Base-by-base conservation (phyloP, 2,888 invertebrate genomes). In the Sericinus montela region DNA sequence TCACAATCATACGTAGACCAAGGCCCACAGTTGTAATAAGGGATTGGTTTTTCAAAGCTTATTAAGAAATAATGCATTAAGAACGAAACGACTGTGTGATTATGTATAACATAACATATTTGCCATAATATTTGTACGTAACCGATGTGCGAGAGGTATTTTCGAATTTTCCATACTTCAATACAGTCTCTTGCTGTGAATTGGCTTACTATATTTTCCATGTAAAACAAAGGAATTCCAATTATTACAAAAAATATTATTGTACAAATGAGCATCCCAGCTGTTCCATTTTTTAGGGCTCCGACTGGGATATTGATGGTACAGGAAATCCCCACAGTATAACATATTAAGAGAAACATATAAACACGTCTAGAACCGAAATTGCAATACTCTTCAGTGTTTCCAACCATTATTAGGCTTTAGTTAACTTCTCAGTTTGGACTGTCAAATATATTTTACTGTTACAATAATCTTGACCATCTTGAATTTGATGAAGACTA, bases 121-220 rank as follows among this genome's bases (percentile, higher is more conserved):
- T 86, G 86, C 72, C 76, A 80, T 1, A 68, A 8, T 9, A 80
- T 41, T 15, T 74, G 62, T 1, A 80, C 6, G 47, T 81, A 83
- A 3, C 85, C 85, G 9, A 84, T 45, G 53, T 82, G 80, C 0
- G 81, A 74, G 2, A 85, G 52, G 49, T 72, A 83, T 1, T 71
- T 63, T 0, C 84, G 68, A 3, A 69, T 66, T 42, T 59, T 71
- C 86, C 86, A 87, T 1, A 80, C 69, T 16, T 76, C 68, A 10
- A 86, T 55, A 54, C 78, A 79, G 61, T 84, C 79, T 30, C 83
- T 71, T 6, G 69, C 67, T 0, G 87, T 85, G 54, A 82, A 87
- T 58, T 86, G 87, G 13, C 80, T 70, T 14, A 83, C 65, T 11
- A 80, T 69, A 30, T 69, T 65, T 55, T 87, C 87, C 82, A 86